These are phyloP conservation scores for Pelodytes ibericus DNA, from an alignment of 2,797 vertebrate genomes.

Conservation along the genomic window DNA sequence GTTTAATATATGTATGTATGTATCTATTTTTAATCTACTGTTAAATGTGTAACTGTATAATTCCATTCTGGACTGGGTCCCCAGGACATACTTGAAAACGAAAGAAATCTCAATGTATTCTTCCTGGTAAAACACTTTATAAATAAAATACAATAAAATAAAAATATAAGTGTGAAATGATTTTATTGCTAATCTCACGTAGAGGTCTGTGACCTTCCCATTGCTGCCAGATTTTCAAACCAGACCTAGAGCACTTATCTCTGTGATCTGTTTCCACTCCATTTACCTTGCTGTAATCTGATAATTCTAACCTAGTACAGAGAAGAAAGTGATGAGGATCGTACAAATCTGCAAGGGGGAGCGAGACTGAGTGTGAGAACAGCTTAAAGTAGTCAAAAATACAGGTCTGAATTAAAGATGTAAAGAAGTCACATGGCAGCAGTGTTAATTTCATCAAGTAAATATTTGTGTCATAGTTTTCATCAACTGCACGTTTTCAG, in stretches of 20 bases:
- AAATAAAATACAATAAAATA: no score
- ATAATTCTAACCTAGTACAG: not conserved
- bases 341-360: not conserved
- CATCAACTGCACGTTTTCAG: no score
- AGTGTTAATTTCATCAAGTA: no score
- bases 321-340: not conserved
- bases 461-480: no score
- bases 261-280: not conserved
- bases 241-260: not conserved
- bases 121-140: no score
- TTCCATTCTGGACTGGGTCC: no score
- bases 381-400: not conserved
- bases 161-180: no score
- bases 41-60: no score
- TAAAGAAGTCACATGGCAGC: not conserved
- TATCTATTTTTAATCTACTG: no score
- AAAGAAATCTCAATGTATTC: no score
- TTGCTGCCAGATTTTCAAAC: not conserved
- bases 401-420: not conserved
- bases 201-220: not conserved
- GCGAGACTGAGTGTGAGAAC: not conserved
- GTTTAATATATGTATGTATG: no score
- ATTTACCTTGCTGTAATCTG: slow-evolving; percentile 5
- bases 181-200: not conserved
- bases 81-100: no score